These are phyloP conservation scores for Actenoides hombroni DNA, from an alignment of 2,113 vertebrate species.

Conservation along the genomic window DNA sequence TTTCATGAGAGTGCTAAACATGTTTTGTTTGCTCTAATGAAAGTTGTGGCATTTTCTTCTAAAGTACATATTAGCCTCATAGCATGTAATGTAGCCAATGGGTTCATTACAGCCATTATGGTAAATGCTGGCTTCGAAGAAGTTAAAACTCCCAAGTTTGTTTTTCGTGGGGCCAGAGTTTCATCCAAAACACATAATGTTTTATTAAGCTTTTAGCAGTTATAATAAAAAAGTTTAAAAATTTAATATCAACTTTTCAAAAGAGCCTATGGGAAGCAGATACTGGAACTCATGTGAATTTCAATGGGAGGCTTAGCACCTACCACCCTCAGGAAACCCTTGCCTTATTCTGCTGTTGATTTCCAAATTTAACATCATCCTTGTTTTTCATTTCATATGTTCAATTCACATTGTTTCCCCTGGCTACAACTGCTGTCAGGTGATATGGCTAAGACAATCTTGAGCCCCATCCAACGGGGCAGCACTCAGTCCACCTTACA, in stretches of 20 bases:
- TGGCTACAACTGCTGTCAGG: background rate
- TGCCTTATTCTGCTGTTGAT: background rate
- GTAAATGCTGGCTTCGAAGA: background rate
- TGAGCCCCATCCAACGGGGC: background rate
- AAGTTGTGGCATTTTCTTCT: conserved; percentile 59
- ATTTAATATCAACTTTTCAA: background rate
- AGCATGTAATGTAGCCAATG: background rate
- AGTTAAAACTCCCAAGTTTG: background rate
- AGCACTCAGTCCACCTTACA: background rate
- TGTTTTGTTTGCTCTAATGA: conserved; percentile 49
- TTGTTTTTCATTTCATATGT: background rate
- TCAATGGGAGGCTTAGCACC: background rate
- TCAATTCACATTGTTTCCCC: background rate
- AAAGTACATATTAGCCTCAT: conserved; percentile 5
- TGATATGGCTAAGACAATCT: fast-evolving
- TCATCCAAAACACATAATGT: background rate
- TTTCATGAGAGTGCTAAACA: background rate
- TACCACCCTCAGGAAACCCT: background rate
- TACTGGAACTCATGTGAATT: background rate
- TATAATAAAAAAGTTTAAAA: conserved; percentile 20
- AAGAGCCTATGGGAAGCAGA: background rate
- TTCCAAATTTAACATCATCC: background rate
- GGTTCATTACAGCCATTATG: background rate
- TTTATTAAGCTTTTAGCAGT: conserved; percentile 41
- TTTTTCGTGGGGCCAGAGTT: background rate